phyloP scores from a whole-genome alignment of 1,140 invertebrate genomes.

The Sycophaga agraensis region DNA sequence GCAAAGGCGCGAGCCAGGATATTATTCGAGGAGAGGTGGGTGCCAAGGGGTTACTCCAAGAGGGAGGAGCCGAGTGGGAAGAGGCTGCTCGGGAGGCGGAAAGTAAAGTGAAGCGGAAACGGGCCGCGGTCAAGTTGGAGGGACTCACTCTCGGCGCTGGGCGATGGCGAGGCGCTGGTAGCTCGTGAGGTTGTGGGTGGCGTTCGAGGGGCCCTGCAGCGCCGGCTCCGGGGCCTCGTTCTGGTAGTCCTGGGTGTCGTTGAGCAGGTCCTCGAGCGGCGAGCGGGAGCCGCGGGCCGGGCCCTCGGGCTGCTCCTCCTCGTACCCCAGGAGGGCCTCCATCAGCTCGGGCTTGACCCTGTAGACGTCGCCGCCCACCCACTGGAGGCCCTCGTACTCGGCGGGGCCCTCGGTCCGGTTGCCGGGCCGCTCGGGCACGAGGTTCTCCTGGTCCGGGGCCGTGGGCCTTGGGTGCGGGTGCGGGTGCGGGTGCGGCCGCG shows the following conservation, averaged over 20 bases:
- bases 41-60: too few relatives aligned
- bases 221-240: slow-evolving; percentile 34
- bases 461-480: neutral
- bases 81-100: too few relatives aligned
- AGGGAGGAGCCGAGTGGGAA: too few relatives aligned
- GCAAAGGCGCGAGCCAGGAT: too few relatives aligned
- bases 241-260: slow-evolving; percentile 39
- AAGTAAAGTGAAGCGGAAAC: too few relatives aligned
- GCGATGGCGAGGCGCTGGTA: slow-evolving; percentile 41
- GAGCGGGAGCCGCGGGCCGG: neutral
- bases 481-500: neutral
- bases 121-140: too few relatives aligned
- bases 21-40: too few relatives aligned
- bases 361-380: slow-evolving; percentile 54
- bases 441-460: slow-evolving; percentile 47
- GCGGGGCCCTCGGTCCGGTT: slow-evolving; percentile 47
- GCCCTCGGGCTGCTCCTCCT: slow-evolving; percentile 30
- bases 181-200: slow-evolving; percentile 39
- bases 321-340: slow-evolving; percentile 36
- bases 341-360: slow-evolving; percentile 47
- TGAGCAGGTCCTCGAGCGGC: slow-evolving; percentile 24
- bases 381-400: slow-evolving; percentile 51
- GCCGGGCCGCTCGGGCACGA: slow-evolving; percentile 39
- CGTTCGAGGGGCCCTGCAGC: slow-evolving; percentile 25
- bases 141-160: slow-evolving; percentile 48